Conservation (phyloP, 2,113 vertebrate genomes). For the Coregonus clupeaformis region DNA sequence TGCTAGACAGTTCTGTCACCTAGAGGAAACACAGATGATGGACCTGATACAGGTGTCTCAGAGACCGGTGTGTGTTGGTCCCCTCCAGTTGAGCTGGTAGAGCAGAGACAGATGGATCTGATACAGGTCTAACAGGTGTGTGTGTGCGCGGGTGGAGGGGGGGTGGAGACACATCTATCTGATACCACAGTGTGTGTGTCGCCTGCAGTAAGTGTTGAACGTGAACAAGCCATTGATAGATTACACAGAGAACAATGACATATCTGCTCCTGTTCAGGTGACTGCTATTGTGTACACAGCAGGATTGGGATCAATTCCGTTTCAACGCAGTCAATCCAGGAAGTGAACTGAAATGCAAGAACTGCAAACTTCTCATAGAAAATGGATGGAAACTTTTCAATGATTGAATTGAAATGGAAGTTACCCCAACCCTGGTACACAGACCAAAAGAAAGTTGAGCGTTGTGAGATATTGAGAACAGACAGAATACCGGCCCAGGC, state of each 20-base stretch:
- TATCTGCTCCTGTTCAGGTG: neutral
- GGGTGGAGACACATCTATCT: too few species aligned
- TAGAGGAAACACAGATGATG: neutral
- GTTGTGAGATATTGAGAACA: neutral
- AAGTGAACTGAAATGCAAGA: too few species aligned
- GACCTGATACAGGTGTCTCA: neutral
- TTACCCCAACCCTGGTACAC: too few species aligned
- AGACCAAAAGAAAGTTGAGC: too few species aligned
- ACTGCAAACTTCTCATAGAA: too few species aligned
- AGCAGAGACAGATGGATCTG: neutral
- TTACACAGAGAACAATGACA: neutral
- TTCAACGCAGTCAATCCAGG: too few species aligned
- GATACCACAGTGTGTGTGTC: neutral
- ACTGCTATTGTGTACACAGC: neutral
- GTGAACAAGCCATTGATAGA: slow-evolving; percentile 23
- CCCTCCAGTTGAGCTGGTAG: too few species aligned
- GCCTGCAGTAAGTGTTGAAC: slow-evolving; percentile 31
- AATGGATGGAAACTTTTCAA: too few species aligned
- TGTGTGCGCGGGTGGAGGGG: too few species aligned
- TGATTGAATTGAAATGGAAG: too few species aligned
- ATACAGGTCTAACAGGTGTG: neutral
- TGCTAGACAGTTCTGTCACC: neutral
- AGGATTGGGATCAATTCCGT: too few species aligned
- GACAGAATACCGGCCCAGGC: neutral
- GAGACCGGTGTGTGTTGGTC: neutral